Evolutionary conservation across 2,888 invertebrate species (phyloP), one percentile per base, ranked within the genome.

Genomic region (Philopedon plagiatum): DNA sequence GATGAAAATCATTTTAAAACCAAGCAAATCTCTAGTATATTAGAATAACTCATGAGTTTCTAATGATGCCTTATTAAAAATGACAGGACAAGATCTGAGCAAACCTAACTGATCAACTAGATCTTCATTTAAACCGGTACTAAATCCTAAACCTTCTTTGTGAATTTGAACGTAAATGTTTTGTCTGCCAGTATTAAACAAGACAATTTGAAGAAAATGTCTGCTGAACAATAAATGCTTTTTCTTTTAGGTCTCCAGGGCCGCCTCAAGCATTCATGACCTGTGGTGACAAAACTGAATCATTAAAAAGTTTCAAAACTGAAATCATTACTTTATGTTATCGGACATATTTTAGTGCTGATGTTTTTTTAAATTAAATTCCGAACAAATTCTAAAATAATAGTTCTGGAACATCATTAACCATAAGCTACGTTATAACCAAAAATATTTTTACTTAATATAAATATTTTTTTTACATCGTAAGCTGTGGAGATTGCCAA

Each of bases 221-320:
- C 34, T 8, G 2, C 9, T 34, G 5, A n/a, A 15, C 1, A 39
- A 15, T 15, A 15, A 15, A 37, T 37, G 1, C 15, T 58, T 49
- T 78, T 74, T 76, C 73, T 80, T 83, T 81, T 78, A 85, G 85
- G 82, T 85, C 83, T 84, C 84, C 81, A 81, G 82, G 78, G 83
- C 83, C 84, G 85, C 85, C 84, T 82, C 83, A 82, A 81, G 82
- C 83, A 83, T 81, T 82, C 82, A 83, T 82, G 84, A 85, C 83
- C 80, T 80, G 85, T 85, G 83, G 85, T 84, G 82, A 80, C 79
- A 80, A 79, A 81, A 81, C 76, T 79, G 80, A 80, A 81, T 80
- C 80, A 82, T 81, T 80, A 82, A 80, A 82, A 78, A 82, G 83
- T 81, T 83, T 82, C 83, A 84, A 84, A 84, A 84, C 84, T 84